phyloP scores from a whole-genome alignment of 2,113 vertebrate species.

The Tachysurus fulvidraco region DNA sequence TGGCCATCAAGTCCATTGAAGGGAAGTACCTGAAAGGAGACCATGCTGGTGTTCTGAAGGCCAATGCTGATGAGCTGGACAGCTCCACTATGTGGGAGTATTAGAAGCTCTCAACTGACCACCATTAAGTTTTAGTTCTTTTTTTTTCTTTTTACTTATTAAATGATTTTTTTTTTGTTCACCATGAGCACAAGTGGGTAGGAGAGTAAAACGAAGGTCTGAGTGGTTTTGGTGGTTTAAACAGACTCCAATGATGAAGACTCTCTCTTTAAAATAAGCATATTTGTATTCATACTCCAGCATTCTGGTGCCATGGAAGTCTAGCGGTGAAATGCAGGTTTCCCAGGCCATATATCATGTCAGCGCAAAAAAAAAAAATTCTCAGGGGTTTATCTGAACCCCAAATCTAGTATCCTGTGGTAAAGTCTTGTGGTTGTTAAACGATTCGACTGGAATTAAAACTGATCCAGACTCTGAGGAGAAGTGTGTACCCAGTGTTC shows the following conservation, averaged over 20 bases:
- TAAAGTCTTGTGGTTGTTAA: conserved; percentile 35
- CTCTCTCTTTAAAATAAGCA: conserved; percentile 25
- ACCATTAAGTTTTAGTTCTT: conserved; percentile 34
- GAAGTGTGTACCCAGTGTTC: neutral
- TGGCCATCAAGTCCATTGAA: conserved; percentile 85
- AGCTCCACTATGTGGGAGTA: conserved; percentile 95
- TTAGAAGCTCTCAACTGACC: conserved; percentile 74
- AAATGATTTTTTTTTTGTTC: conserved; percentile 41
- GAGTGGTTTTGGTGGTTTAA: conserved; percentile 9
- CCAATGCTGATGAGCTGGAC: conserved; percentile 86
- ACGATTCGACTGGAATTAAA: conserved; percentile 18
- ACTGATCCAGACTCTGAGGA: conserved; percentile 3
- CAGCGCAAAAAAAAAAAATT: conserved; percentile 1
- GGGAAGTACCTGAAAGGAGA: conserved; percentile 94
- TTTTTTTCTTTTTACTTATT: conserved; percentile 40
- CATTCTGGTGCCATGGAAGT: conserved; percentile 33
- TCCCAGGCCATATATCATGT: neutral
- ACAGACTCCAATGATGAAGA: conserved; percentile 8
- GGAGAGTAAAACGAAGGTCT: conserved; percentile 40
- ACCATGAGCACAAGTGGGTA: conserved; percentile 49
- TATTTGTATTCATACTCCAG: conserved; percentile 33
- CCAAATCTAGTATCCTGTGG: conserved; percentile 29
- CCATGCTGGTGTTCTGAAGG: conserved; percentile 96
- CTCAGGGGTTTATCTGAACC: conserved; percentile 36
- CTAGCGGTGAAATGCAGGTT: conserved; percentile 10